Evolutionary conservation across 2,888 invertebrate species (phyloP).

Genomic region (Cancer borealis): DNA sequence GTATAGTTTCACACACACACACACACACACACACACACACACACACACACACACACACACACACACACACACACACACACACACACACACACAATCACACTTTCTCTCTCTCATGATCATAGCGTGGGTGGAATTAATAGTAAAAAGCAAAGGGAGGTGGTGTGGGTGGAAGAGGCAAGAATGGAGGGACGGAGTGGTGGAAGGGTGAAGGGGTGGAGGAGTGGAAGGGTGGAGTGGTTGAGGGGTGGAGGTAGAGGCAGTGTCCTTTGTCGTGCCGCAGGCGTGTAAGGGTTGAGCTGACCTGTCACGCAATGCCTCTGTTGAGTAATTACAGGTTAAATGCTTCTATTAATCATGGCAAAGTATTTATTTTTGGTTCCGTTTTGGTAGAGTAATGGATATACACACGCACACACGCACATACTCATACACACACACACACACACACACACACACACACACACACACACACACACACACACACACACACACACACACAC

Average conservation of each 20-base stretch:
- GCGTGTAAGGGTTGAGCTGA: background rate
- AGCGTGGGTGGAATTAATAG: background rate
- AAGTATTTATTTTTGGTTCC: background rate
- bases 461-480: too few relatives aligned
- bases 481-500: too few relatives aligned
- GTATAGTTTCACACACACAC: too few relatives aligned
- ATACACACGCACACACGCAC: conserved; percentile 11
- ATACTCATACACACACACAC: background rate
- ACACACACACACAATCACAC: background rate
- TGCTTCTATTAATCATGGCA: background rate
- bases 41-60: background rate
- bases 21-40: background rate
- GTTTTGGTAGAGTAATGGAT: background rate
- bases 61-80: background rate
- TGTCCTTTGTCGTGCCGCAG: background rate
- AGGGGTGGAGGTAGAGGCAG: background rate
- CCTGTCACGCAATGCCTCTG: background rate
- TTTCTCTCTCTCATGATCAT: background rate
- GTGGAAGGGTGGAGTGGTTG: background rate
- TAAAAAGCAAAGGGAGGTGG: background rate
- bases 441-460: background rate
- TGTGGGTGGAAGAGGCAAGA: background rate
- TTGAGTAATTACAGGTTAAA: background rate
- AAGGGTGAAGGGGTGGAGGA: background rate
- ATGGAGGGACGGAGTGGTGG: background rate